phyloP scores from a whole-genome alignment of 2,113 vertebrate species.

The Galbula dea region DNA sequence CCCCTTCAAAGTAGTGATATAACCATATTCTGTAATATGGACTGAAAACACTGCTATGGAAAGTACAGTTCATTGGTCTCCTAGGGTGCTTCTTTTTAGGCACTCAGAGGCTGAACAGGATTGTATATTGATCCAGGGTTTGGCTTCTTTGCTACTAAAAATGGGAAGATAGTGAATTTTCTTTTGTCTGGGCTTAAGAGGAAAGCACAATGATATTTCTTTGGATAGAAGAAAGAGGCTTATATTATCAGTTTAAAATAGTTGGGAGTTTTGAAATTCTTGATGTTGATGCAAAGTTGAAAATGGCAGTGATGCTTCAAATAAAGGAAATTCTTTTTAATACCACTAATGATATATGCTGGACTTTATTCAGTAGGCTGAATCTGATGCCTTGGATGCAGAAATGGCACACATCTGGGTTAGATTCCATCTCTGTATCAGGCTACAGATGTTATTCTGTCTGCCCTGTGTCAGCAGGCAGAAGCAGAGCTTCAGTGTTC shows the following conservation, averaged over 20 bases:
- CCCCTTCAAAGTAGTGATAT: background rate
- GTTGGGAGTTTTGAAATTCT: background rate
- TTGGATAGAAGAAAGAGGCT: background rate
- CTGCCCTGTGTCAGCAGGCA: background rate
- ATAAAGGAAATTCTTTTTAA: background rate
- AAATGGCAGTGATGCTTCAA: background rate
- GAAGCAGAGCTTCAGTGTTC: background rate
- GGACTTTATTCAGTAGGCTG: background rate
- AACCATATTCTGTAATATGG: background rate
- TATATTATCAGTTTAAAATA: background rate
- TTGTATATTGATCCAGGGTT: background rate
- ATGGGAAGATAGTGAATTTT: background rate
- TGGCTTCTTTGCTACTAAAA: background rate
- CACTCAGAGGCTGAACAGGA: background rate
- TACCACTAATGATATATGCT: background rate
- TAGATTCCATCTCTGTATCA: background rate
- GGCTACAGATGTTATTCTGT: background rate
- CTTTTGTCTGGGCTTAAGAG: background rate
- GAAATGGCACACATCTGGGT: background rate
- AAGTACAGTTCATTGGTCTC: background rate
- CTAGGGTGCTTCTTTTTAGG: background rate
- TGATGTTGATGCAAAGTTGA: background rate
- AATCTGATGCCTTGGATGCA: background rate
- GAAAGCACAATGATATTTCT: background rate
- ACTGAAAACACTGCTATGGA: background rate